A percentile compares a stretch with the other conserved stretches of the same genome.
Conservation (phyloP, 2,888 invertebrate species). For the Eurytoma adleriae region DNA sequence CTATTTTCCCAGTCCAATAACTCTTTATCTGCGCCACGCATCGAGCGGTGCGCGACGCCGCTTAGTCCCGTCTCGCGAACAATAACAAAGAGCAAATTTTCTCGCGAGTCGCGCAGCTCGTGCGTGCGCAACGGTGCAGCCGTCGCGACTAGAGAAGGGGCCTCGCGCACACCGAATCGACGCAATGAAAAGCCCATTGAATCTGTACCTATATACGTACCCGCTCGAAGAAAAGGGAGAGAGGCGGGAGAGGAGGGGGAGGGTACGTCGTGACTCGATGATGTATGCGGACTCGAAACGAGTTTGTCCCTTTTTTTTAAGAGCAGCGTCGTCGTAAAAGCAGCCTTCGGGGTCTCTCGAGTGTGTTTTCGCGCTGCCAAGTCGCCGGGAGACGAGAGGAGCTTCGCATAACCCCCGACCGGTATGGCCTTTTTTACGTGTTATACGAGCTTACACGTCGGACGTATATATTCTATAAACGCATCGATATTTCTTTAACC, state of each 20-base stretch:
- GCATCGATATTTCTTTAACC: slow-evolving; percentile 50
- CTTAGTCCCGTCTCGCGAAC: slow-evolving; percentile 29
- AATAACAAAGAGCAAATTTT: slow-evolving; percentile 55
- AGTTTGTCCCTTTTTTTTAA: slow-evolving; percentile 51
- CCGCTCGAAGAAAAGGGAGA: not conserved
- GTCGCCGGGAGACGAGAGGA: slow-evolving; percentile 3
- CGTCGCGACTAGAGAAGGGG: not conserved
- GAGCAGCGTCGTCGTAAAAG: slow-evolving; percentile 45
- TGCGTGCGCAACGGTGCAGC: slow-evolving; percentile 31
- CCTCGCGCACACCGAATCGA: slow-evolving; percentile 28
- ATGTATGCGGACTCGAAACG: slow-evolving; percentile 46
- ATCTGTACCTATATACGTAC: not conserved
- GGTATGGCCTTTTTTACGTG: slow-evolving; percentile 20
- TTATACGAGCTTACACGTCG: slow-evolving; percentile 7
- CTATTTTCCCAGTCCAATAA: slow-evolving; percentile 45
- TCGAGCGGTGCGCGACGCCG: slow-evolving; percentile 15
- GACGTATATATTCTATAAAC: slow-evolving; percentile 41
- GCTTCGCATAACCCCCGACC: slow-evolving; percentile 23
- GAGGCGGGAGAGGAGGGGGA: too few relatives aligned
- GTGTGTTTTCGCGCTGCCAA: slow-evolving; percentile 51
- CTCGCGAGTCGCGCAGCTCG: slow-evolving; percentile 44
- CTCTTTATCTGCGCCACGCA: slow-evolving; percentile 44
- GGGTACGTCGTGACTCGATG: slow-evolving; percentile 8
- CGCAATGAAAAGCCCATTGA: slow-evolving; percentile 48
- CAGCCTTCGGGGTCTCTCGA: slow-evolving; percentile 37